Base-by-base conservation (phyloP, 2,113 vertebrate species). In the Syrmaticus mikado region DNA sequence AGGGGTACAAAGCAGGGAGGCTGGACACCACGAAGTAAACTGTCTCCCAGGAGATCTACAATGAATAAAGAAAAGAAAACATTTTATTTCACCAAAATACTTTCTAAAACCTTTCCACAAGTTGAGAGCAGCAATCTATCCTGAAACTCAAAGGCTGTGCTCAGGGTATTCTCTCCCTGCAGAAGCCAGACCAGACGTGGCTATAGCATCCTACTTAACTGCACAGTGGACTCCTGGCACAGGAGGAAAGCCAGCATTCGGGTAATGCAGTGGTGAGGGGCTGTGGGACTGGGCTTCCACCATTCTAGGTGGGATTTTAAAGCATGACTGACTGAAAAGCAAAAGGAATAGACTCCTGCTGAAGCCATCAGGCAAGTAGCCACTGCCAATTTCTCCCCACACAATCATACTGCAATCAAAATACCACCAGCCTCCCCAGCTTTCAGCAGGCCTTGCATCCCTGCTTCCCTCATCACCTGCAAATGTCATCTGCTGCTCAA, bases 401-500 rank as follows among this genome's bases (percentile, higher is more conserved):
- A 27, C 13, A 71, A 62, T 53, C 45, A 61, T 66, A 89, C 34
- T 62, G 75, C 34, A 70, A 61, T n/a, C n/a, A 88, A 74, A 80
- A 76, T n/a, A 50, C 72, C 4, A 7, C 60, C 90, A 90, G 43
- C 38, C 65, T 67, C 60, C 67, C 75, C 3, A 13, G 1, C 17
- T 87, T 89, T 28, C 64, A 85, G 60, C 75, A 77, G 34, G 19
- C 32, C 25, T 50, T 8, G 9, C 53, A 72, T 66, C 67, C 79
- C 75, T 83, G 75, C 50, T 71, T 77, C 72, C 52, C 77, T 82
- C 82, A 71, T 25, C 46, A 55, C 60, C 82, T 67, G 60, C 41
- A 36, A 81, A 83, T 74, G 45, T 61, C 87, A 87, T 91, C 85
- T 89, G 82, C 74, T 82, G 46, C 89, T 92, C 79, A 91, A 82